Base-by-base conservation (phyloP, 2,797 vertebrate species). In the Discoglossus pictus region DNA sequence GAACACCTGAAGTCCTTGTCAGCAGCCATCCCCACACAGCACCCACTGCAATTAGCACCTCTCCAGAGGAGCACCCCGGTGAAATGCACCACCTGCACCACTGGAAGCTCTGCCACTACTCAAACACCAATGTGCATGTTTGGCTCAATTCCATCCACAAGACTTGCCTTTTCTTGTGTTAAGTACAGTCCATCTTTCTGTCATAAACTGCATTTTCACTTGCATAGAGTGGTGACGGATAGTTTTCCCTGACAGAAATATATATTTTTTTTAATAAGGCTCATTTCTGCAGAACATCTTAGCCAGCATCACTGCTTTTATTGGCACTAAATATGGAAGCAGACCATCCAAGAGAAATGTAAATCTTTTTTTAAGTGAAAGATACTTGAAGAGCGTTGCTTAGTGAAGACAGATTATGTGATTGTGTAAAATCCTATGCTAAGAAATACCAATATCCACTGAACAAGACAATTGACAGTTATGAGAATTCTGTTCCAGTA, bases 301-400 rank as follows among this genome's bases (percentile, higher is more conserved):
- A 55, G 11, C 16, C 18, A 39, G 34, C n/a, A 39, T 23, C 12
- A 39, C 5, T 25, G 47, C 5, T 50, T 50, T 50, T 50, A 50
- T 50, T 50, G 47, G 10, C 23, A 27, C 16, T 18, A 17, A 39
- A 15, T 55, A 7, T 55, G 4, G 35, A 55, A 36, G 27, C 34
- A 38, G 46, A 8, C 23, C 23, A 25, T 27, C 21, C 13, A 15
- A 16, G 21, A 25, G 23, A 15, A 55, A 55, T 38, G 51, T 55
- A 39, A 55, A 36, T 55, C 17, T 55, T 55, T n/a, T n/a, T 38
- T 55, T 55, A 55, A 55, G 31, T 21, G 18, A 55, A 21, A 21
- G 11, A 17, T 55, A 39, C 31, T 54, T 38, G 16, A 38, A 20
- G 36, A 38, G 31, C 17, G 21, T 4, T 55, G 16, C 18, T 55